Evolutionary conservation across 2,888 invertebrate species (phyloP).

Genomic region (Cryptus armator): DNA sequence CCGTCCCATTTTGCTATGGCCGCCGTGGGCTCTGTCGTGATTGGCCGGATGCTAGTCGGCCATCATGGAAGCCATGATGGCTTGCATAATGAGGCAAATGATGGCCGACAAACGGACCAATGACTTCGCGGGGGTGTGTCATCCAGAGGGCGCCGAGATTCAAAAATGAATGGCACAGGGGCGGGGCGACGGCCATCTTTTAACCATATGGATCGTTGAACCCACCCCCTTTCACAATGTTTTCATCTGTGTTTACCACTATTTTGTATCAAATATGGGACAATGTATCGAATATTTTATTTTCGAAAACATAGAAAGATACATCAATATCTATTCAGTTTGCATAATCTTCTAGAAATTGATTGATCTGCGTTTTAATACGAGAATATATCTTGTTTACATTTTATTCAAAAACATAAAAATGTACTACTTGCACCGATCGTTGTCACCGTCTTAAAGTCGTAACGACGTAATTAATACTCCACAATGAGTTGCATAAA

Average conservation of each 20-base stretch:
- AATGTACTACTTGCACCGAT: neutral
- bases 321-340: neutral
- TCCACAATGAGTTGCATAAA: constrained; percentile 18
- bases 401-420: neutral
- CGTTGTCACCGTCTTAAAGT: neutral
- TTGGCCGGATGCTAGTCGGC: constrained; percentile 85
- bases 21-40: constrained; percentile 77
- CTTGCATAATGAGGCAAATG: constrained; percentile 80
- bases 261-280: constrained; percentile 7
- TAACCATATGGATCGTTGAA: neutral
- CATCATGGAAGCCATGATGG: constrained; percentile 85
- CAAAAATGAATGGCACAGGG: constrained; percentile 60
- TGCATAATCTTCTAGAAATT: neutral
- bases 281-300: neutral
- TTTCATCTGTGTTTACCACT: constrained; percentile 31
- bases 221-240: constrained; percentile 53
- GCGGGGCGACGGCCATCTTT: constrained; percentile 58
- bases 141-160: constrained; percentile 58
- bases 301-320: neutral
- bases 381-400: neutral
- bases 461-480: constrained; percentile 4
- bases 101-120: constrained; percentile 83
- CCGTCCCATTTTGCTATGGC: constrained; percentile 79
- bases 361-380: neutral
- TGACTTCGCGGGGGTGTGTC: constrained; percentile 77